phyloP scores from a whole-genome alignment of 2,113 vertebrate genomes.

The Sylvilagus bachmani region DNA sequence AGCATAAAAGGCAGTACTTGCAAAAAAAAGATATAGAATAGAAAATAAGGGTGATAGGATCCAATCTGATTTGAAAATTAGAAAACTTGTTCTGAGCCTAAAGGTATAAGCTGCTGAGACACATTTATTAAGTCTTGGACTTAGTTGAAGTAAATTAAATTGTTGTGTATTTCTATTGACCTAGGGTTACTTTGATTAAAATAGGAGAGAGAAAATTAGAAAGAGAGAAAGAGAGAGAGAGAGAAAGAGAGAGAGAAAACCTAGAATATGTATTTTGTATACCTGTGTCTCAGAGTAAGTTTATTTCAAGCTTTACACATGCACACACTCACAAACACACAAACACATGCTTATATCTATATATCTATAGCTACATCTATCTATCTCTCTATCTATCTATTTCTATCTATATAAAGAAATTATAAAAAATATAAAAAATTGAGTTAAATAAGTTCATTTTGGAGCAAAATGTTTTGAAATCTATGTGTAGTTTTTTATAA shows the following conservation, averaged over 20 bases:
- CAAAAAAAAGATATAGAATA: neutral
- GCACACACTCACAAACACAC: no score
- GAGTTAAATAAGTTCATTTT: no score
- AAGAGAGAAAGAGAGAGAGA: neutral
- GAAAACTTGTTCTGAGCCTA: neutral
- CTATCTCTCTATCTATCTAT: no score
- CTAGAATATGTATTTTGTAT: neutral
- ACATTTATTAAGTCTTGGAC: neutral
- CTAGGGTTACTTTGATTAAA: neutral
- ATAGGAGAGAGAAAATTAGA: neutral
- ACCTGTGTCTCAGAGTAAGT: neutral
- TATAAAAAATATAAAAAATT: no score
- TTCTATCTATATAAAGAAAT: no score
- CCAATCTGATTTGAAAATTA: neutral
- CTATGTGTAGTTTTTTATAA: no score
- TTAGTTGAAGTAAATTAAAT: neutral
- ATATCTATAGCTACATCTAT: no score
- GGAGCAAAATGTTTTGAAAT: no score
- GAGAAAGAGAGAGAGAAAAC: neutral
- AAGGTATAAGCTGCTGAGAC: neutral
- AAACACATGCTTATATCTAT: no score
- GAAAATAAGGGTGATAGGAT: neutral
- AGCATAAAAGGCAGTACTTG: neutral
- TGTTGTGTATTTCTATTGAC: neutral
- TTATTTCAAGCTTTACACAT: neutral